These are phyloP conservation scores for Caradrina clavipalpis DNA, from an alignment of 2,888 invertebrate genomes.

Conservation along the genomic window DNA sequence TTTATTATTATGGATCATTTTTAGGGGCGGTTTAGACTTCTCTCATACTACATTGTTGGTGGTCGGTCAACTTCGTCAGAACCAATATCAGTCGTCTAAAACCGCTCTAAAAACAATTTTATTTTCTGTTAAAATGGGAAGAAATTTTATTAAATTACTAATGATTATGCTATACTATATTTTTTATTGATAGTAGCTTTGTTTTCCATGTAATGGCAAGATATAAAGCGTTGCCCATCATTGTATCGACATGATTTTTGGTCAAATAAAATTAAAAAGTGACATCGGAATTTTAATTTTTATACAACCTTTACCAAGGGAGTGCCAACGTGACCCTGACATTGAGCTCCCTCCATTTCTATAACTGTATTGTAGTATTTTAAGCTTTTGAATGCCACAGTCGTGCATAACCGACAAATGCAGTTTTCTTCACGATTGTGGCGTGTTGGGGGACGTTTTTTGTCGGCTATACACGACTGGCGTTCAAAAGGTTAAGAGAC, in stretches of 20 bases:
- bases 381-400: too few species aligned
- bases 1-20: slow-evolving; percentile 7
- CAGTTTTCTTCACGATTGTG: too few species aligned
- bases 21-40: slow-evolving; percentile 1
- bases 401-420: too few species aligned
- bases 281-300: slow-evolving; percentile 26
- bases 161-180: slow-evolving; percentile 39
- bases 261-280: slow-evolving; percentile 62
- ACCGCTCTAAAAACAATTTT: background rate
- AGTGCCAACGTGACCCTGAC: too few species aligned
- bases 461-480: too few species aligned
- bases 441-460: too few species aligned
- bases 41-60: too few species aligned
- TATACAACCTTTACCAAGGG: background rate
- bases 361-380: too few species aligned
- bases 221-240: slow-evolving; percentile 46
- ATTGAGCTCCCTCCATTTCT: too few species aligned
- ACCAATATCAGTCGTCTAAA: background rate
- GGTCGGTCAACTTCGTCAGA: background rate
- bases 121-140: slow-evolving; percentile 2
- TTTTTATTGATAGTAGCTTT: slow-evolving; percentile 45
- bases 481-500: too few species aligned
- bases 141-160: slow-evolving; percentile 21
- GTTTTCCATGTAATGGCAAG: slow-evolving; percentile 57
- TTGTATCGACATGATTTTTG: slow-evolving; percentile 56